Conservation (phyloP, 2,113 vertebrate genomes). For the Vulpes lagopus region DNA sequence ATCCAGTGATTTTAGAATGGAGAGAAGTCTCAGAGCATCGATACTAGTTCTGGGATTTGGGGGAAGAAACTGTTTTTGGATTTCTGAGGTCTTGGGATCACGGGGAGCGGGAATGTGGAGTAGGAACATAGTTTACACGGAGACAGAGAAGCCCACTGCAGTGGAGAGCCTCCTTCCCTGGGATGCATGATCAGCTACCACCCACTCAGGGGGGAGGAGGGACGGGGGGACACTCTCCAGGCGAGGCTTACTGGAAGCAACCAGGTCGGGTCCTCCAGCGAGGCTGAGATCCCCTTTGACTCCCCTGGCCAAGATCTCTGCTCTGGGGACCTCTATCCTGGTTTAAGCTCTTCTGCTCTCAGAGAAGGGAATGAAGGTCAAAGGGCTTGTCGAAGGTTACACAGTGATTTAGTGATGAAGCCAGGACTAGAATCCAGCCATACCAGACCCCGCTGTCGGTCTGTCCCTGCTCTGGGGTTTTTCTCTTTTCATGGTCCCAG, state of each 20-base stretch:
- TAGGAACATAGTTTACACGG: background rate
- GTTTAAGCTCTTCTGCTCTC: background rate
- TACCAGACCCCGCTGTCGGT: background rate
- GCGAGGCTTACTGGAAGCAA: background rate
- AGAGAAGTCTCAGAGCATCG: background rate
- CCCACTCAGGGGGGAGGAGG: rapidly evolving
- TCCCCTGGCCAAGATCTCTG: background rate
- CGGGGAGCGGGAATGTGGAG: background rate
- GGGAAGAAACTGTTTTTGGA: background rate
- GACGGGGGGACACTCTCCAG: no score
- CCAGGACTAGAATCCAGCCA: background rate
- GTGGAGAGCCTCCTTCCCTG: background rate
- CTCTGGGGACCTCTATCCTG: background rate
- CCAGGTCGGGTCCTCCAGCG: background rate
- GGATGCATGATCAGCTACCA: background rate
- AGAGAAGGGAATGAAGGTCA: background rate
- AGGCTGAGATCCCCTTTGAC: background rate
- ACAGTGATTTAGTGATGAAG: background rate
- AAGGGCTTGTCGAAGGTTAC: background rate
- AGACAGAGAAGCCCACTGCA: background rate
- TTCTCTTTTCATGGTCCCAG: background rate
- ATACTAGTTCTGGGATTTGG: background rate
- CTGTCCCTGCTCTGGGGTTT: background rate
- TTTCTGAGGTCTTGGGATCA: background rate
- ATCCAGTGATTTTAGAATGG: background rate